A percentile compares a stretch with the other conserved stretches of the same genome.
Conservation (phyloP, 2,888 invertebrate species). For the Eristalis pertinax region DNA sequence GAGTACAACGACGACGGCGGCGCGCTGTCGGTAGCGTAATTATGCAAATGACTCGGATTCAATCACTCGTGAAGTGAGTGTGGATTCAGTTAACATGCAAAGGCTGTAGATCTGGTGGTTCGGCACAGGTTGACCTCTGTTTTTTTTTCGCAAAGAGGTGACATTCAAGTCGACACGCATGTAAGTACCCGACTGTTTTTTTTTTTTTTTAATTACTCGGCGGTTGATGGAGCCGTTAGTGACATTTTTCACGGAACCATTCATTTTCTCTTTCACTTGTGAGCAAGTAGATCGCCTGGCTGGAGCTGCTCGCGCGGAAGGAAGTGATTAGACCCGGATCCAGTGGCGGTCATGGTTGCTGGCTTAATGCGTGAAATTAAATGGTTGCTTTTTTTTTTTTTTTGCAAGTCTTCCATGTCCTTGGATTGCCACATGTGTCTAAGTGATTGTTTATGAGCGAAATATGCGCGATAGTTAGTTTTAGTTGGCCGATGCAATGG, state of each 20-base stretch:
- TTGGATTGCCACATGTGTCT: not conserved
- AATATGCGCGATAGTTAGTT: not conserved
- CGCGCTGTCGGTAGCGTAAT: not conserved
- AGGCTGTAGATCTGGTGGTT: not conserved
- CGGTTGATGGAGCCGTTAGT: not conserved
- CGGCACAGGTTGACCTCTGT: not conserved
- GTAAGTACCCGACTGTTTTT: not conserved
- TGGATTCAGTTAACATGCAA: slow-evolving; percentile 16
- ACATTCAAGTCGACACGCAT: slow-evolving; percentile 2
- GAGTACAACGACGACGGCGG: not conserved
- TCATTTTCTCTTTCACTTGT: not conserved
- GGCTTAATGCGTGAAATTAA: not conserved
- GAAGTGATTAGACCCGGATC: not conserved
- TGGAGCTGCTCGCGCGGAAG: not conserved
- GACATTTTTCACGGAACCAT: not conserved
- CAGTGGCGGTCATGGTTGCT: not conserved
- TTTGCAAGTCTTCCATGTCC: not conserved
- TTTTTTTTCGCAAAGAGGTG: not conserved
- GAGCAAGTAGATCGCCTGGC: not conserved
- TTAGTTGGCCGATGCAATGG: not conserved
- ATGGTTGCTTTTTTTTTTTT: not conserved
- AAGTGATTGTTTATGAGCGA: not conserved
- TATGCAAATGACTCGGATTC: slow-evolving; percentile 23
- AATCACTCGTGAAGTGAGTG: not conserved
- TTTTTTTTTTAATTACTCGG: not conserved